These are phyloP conservation scores for Noctua fimbriata DNA, from an alignment of 2,888 invertebrate species.

Conservation along the genomic window DNA sequence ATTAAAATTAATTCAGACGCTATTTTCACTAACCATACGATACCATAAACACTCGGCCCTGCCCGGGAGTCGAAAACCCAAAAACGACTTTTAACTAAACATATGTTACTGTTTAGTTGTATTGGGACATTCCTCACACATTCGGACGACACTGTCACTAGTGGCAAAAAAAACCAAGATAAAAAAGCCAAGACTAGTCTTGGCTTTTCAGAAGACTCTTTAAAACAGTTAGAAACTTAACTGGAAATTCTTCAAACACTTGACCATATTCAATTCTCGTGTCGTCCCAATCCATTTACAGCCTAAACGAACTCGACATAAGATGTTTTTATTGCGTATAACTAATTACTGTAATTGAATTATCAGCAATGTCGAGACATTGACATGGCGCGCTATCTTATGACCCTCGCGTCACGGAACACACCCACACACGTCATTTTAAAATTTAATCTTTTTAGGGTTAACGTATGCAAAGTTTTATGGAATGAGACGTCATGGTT, in stretches of 20 bases:
- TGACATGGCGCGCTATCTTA: constrained; percentile 73
- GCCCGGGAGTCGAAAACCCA: background rate
- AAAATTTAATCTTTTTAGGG: background rate
- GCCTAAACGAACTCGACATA: constrained; percentile 65
- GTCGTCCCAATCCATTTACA: constrained; percentile 21
- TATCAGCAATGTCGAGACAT: constrained; percentile 73
- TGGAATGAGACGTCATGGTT: background rate
- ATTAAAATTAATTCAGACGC: background rate
- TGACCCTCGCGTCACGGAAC: constrained; percentile 81
- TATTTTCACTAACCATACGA: background rate
- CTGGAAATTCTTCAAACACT: background rate
- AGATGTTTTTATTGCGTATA: constrained; percentile 82
- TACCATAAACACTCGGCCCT: background rate
- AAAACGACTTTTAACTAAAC: background rate
- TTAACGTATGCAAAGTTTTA: background rate
- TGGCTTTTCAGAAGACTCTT: background rate
- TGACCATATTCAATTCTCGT: background rate
- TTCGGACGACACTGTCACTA: background rate
- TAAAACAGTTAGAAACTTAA: background rate
- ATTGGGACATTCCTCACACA: background rate
- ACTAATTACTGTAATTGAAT: constrained; percentile 53
- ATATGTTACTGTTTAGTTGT: background rate
- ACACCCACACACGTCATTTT: constrained; percentile 75
- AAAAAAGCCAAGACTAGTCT: no score
- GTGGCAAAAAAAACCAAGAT: no score